A percentile compares a stretch with the other conserved stretches of the same genome.
These are phyloP conservation scores for Tachystola acroxantha DNA, from an alignment of 2,888 invertebrate genomes.

Conservation along the genomic window DNA sequence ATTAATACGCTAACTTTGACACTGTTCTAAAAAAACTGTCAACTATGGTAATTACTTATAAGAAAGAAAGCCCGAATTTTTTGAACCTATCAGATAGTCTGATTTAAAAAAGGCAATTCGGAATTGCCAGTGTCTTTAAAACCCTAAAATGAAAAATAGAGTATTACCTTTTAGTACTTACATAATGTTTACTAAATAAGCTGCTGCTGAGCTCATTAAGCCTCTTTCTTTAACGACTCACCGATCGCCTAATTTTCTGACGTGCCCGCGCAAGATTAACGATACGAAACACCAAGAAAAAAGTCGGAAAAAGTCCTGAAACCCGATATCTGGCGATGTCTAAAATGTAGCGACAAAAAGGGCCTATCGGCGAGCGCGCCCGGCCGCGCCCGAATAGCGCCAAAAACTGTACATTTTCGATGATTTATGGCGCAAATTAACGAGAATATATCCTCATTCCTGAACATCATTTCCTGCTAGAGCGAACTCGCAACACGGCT, in stretches of 20 bases:
- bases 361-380: constrained; percentile 15
- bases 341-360: constrained; percentile 54
- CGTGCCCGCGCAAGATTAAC: background rate
- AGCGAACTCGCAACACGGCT: constrained; percentile 57
- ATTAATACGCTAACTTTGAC: too few relatives aligned
- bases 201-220: too few relatives aligned
- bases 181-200: too few relatives aligned
- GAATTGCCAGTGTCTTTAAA: too few relatives aligned
- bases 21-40: too few relatives aligned
- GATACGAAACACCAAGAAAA: constrained; percentile 24
- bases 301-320: constrained; percentile 43
- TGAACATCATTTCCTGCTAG: constrained; percentile 74
- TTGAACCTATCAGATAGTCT: too few relatives aligned
- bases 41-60: too few relatives aligned
- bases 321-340: constrained; percentile 44
- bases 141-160: too few relatives aligned
- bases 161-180: too few relatives aligned
- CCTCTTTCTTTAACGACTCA: background rate
- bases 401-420: constrained; percentile 66
- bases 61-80: too few relatives aligned
- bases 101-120: too few relatives aligned
- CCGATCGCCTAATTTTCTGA: background rate
- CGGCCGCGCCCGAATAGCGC: constrained; percentile 21
- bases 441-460: constrained; percentile 78
- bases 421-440: constrained; percentile 78